Evolutionary conservation across 2,888 invertebrate genomes (phyloP).

Genomic region (Parnassius orleans): DNA sequence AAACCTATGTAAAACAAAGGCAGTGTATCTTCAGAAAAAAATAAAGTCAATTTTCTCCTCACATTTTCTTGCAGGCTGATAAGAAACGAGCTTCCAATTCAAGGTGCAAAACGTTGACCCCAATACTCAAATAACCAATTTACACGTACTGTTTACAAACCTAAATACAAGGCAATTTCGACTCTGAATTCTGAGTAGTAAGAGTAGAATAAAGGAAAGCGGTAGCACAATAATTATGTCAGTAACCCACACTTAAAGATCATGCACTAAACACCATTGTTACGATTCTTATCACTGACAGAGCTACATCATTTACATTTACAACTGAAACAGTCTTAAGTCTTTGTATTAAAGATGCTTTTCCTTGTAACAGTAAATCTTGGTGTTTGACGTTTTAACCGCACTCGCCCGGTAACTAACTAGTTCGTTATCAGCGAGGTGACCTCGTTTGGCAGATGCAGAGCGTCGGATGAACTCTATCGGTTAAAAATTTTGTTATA

Average conservation of each 20-base stretch:
- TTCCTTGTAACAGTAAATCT: background rate
- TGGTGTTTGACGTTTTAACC: slow-evolving; percentile 14
- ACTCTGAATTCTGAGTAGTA: slow-evolving; percentile 23
- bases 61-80: slow-evolving; percentile 67
- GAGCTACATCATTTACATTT: slow-evolving; percentile 6
- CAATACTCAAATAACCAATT: slow-evolving; percentile 43
- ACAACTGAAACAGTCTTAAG: slow-evolving; percentile 15
- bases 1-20: slow-evolving; percentile 5
- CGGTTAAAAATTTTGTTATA: background rate
- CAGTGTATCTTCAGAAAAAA: slow-evolving; percentile 23
- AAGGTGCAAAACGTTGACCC: slow-evolving; percentile 74
- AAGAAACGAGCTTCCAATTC: slow-evolving; percentile 58
- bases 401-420: slow-evolving; percentile 34
- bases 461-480: slow-evolving; percentile 26
- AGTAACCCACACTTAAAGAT: slow-evolving; percentile 32
- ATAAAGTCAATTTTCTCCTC: slow-evolving; percentile 49
- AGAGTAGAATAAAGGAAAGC: slow-evolving; percentile 22
- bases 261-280: slow-evolving; percentile 29
- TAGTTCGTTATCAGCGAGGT: slow-evolving; percentile 44
- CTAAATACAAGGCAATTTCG: slow-evolving; percentile 29
- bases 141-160: slow-evolving; percentile 6
- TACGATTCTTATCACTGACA: slow-evolving; percentile 26
- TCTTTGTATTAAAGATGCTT: slow-evolving; percentile 23
- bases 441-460: slow-evolving; percentile 40
- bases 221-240: slow-evolving; percentile 28